Percentiles rank a stretch among this genome's conserved stretches.
phyloP scores from a whole-genome alignment of 2,113 vertebrate species.

The Gallinago undulata region DNA sequence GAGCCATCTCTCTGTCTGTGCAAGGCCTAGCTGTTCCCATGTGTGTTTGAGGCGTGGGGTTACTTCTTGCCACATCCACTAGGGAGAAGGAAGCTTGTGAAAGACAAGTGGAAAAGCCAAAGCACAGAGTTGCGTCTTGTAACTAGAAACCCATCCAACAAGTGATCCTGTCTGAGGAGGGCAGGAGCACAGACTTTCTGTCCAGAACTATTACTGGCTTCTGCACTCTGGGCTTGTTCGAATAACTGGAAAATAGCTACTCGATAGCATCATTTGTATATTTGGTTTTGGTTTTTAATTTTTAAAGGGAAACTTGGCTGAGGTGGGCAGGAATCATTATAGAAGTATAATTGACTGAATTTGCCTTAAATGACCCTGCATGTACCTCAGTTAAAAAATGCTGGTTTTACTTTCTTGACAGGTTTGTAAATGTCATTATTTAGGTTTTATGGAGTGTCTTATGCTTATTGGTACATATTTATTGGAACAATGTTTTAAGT shows the following conservation, averaged over 20 bases:
- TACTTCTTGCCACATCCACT: background rate
- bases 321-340: constrained; percentile 26
- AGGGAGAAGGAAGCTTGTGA: background rate
- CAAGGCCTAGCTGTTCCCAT: background rate
- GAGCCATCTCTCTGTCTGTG: background rate
- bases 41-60: background rate
- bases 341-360: constrained; percentile 28
- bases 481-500: constrained; percentile 80
- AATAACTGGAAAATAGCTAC: constrained; percentile 38
- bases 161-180: background rate
- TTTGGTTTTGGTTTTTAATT: constrained; percentile 22
- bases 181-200: background rate
- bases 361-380: constrained; percentile 59
- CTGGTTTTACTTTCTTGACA: constrained; percentile 59
- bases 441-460: constrained; percentile 73
- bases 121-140: constrained; percentile 20
- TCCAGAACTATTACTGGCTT: constrained; percentile 2
- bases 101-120: constrained; percentile 15
- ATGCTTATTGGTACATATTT: constrained; percentile 79
- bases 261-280: constrained; percentile 40
- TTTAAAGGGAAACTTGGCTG: constrained; percentile 29
- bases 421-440: constrained; percentile 67
- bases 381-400: constrained; percentile 45
- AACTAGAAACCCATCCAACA: background rate
- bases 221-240: constrained; percentile 6